A percentile compares a stretch with the other conserved stretches of the same genome.
These are phyloP conservation scores for Eristalis arbustorum DNA, from an alignment of 2,888 invertebrate genomes.

Conservation along the genomic window DNA sequence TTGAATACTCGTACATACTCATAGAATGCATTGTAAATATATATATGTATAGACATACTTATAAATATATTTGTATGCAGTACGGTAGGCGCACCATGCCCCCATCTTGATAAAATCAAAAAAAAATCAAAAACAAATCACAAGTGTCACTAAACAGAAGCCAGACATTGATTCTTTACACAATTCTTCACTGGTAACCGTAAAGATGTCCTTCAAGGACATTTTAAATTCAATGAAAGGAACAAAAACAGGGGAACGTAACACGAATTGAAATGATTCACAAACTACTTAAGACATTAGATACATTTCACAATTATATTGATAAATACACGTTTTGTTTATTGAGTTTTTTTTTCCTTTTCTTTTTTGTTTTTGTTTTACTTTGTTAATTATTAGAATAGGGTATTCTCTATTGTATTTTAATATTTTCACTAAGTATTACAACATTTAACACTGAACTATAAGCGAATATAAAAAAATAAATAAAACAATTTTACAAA, in stretches of 20 bases:
- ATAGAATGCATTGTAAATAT: slow-evolving; percentile 63
- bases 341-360: slow-evolving; percentile 14
- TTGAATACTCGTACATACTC: slow-evolving; percentile 37
- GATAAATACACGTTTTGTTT: slow-evolving; percentile 61
- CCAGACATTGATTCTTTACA: not conserved
- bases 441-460: slow-evolving; percentile 71
- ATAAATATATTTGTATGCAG: slow-evolving; percentile 32
- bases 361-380: slow-evolving; percentile 1
- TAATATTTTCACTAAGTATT: slow-evolving; percentile 54
- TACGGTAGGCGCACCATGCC: slow-evolving; percentile 40
- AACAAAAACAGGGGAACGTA: not conserved
- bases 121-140: slow-evolving; percentile 52
- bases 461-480: slow-evolving; percentile 72
- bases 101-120: not conserved
- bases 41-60: not conserved
- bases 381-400: slow-evolving; percentile 41
- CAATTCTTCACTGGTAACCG: too few species aligned
- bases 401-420: slow-evolving; percentile 23
- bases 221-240: not conserved
- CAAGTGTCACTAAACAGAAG: slow-evolving; percentile 54
- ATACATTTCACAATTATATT: slow-evolving; percentile 64
- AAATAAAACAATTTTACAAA: slow-evolving; percentile 71
- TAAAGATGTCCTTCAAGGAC: not conserved
- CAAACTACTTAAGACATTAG: slow-evolving; percentile 63
- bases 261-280: slow-evolving; percentile 12